Base-by-base conservation (phyloP, 1,140 invertebrate genomes). In the Anastatus disparis region DNA sequence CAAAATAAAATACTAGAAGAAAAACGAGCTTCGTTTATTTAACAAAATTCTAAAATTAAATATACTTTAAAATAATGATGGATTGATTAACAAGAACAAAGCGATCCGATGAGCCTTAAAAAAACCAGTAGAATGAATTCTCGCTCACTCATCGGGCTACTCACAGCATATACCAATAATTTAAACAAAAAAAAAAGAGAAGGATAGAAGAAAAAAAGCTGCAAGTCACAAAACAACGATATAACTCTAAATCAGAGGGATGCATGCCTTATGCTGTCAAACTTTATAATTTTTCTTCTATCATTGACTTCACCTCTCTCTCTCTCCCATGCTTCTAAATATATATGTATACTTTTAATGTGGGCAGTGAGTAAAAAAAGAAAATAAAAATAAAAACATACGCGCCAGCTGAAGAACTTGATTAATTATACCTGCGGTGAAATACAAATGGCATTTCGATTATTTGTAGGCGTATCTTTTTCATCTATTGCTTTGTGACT, bases 271-370 rank as follows among this genome's bases (percentile, higher is more conserved):
- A 24, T 20, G 67, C 67, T 69, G 67, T 69, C 56, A 69, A 69
- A 62, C 31, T 69, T 62, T 61, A 62, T 69, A 61, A 69, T 69
- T 69, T 69, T 69, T 69, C 67, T n/a, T 50, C 58, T 61, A 69
- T 53, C 58, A 50, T 62, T 61, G 56, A 31, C 66, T 50, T 10
- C 42, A 26, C 31, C 17, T 53, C n/a, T n/a, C n/a, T n/a, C n/a
- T n/a, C n/a, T n/a, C n/a, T n/a, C n/a, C n/a, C n/a, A n/a, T n/a
- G n/a, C n/a, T n/a, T n/a, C n/a, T n/a, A n/a, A n/a, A n/a, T n/a
- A n/a, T n/a, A n/a, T n/a, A n/a, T n/a, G n/a, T 10, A 68, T 20
- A 42, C 53, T 42, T 22, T 40, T 53, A 62, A 69, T 62, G 24
- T 24, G 48, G 8, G 38, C 58, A 15, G 56, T 52, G 13, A 42